Evolutionary conservation across 2,797 vertebrate species (phyloP), one percentile per base, ranked within the genome.

Genomic region (Brachyalestes nurse): DNA sequence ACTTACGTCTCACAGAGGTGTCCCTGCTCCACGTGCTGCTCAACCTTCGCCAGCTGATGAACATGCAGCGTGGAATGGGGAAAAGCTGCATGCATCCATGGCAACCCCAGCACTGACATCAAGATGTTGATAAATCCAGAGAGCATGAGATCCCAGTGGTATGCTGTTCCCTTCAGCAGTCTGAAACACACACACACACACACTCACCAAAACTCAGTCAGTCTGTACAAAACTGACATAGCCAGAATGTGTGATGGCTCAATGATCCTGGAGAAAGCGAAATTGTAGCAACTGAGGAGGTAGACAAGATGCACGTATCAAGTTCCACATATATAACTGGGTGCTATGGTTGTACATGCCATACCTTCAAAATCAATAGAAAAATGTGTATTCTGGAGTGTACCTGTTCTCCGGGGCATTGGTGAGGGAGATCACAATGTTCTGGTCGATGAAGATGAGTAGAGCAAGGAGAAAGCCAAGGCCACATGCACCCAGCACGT

Each of bases 381-480:
- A 19, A 23, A 7, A 8, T 53, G 0, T 53, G 7, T 70, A 0
- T 51, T 70, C 19, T 17, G n/a, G 69, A 51, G 19, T 62, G 21
- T 93, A 98, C 97, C 97, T 97, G 93, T 98, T 97, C 90, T 99
- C 96, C 0, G 97, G 96, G 0, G 97, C 96, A 0, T 98, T 98
- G 53, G 97, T 94, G 87, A 99, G 95, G 0, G 96, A 98, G 0
- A 97, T 96, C 61, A 98, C 97, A 0, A 99, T 97, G 91, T 98
- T 98, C 91, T 99, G 97, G 89, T 99, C 97, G 2, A 98, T 97
- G 83, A 99, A 98, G 91, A 99, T 96, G 76, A 99, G 96, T 94
- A 99, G 85, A 0, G 97, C 96, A 0, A 98, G 95, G 5, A 98
- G 95, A 87, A 98, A 97, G 0, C 97, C 97, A 28, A 98, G 88